phyloP scores from a whole-genome alignment of 1,140 invertebrate species.

The Sitobion miscanthi region DNA sequence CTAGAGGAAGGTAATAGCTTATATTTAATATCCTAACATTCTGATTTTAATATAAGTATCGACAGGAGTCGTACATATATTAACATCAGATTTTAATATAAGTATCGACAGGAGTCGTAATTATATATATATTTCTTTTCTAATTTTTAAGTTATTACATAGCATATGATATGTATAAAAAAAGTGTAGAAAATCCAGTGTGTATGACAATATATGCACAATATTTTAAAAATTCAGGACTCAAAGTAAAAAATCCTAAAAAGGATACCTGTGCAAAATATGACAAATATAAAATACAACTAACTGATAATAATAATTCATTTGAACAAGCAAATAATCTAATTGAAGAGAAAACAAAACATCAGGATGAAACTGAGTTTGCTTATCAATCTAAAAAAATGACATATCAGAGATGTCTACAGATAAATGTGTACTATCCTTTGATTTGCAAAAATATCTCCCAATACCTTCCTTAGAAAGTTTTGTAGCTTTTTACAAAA shows the following conservation, averaged over 20 bases:
- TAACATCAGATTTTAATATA: too few relatives aligned
- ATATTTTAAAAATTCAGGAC: not conserved
- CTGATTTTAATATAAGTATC: too few relatives aligned
- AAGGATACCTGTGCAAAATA: not conserved
- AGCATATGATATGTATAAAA: not conserved
- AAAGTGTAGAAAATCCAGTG: not conserved
- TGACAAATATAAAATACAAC: not conserved
- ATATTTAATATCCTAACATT: too few relatives aligned
- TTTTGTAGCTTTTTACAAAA: slow-evolving; percentile 56
- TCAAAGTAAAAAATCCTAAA: slow-evolving; percentile 17
- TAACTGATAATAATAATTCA: not conserved
- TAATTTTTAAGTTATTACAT: too few relatives aligned
- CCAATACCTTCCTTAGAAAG: slow-evolving; percentile 42
- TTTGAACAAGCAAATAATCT: not conserved
- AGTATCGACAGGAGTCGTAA: too few relatives aligned
- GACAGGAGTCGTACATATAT: too few relatives aligned
- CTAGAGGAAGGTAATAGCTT: too few relatives aligned
- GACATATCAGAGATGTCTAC: not conserved
- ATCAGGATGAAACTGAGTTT: not conserved
- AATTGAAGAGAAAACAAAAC: not conserved
- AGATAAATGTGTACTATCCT: not conserved
- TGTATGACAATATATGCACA: not conserved
- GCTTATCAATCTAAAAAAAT: not conserved
- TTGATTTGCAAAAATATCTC: slow-evolving; percentile 56
- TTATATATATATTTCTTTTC: too few relatives aligned